Evolutionary conservation across 2,888 invertebrate species (phyloP).

Genomic region (Spisula subtruncata): DNA sequence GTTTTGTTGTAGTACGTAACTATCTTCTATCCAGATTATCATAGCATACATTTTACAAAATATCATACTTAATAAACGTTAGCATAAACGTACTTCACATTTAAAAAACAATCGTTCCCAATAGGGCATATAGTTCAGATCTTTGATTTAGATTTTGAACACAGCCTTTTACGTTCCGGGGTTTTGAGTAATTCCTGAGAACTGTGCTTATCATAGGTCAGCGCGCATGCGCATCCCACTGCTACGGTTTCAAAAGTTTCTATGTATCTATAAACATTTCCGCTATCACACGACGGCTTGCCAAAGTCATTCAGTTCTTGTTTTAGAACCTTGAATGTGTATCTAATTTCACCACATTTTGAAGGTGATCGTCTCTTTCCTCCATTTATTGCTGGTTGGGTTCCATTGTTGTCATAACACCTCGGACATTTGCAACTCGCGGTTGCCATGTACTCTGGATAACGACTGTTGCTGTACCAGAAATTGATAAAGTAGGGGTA

Average conservation of each 20-base stretch:
- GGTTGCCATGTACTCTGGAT: conserved; percentile 1
- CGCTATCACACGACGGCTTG: neutral
- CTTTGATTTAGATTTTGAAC: too few relatives aligned
- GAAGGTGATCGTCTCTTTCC: neutral
- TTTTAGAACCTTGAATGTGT: neutral
- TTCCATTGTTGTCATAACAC: neutral
- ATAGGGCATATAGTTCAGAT: too few relatives aligned
- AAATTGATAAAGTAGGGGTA: neutral
- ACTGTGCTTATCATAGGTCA: neutral
- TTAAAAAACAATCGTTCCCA: too few relatives aligned
- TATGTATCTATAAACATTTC: neutral
- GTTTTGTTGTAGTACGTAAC: too few relatives aligned
- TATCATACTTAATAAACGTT: too few relatives aligned
- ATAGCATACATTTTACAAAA: too few relatives aligned
- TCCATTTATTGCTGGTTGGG: neutral
- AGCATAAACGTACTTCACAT: too few relatives aligned
- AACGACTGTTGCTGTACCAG: neutral
- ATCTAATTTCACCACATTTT: neutral
- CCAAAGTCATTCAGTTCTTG: neutral
- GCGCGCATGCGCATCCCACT: neutral
- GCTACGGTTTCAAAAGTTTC: neutral
- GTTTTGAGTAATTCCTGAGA: neutral
- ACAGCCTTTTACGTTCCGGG: neutral
- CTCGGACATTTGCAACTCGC: neutral
- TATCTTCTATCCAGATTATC: too few relatives aligned